Evolutionary conservation across 2,797 vertebrate genomes (phyloP).

Genomic region (Malacoraja senta): DNA sequence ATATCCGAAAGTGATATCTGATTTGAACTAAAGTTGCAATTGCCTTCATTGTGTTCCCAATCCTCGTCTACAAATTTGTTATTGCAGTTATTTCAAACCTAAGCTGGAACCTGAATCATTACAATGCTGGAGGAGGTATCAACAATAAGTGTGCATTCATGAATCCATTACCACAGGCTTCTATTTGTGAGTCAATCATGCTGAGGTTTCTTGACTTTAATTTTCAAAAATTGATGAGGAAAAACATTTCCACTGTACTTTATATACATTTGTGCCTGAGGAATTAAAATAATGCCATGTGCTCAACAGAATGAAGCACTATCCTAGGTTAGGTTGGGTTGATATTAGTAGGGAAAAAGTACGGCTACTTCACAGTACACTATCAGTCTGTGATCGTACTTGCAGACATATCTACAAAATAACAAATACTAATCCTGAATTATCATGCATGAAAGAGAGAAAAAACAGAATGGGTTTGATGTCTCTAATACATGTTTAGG

Average conservation of each 20-base stretch:
- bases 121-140: background rate
- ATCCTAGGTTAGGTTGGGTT: background rate
- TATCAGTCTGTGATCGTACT: background rate
- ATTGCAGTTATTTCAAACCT: background rate
- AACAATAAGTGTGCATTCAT: background rate
- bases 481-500: background rate
- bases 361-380: background rate
- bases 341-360: background rate
- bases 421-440: slow-evolving; percentile 8
- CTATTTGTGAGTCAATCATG: background rate
- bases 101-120: background rate
- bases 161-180: background rate
- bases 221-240: background rate
- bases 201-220: background rate
- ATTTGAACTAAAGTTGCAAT: background rate
- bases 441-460: background rate
- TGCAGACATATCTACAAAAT: background rate
- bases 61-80: background rate
- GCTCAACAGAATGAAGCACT: background rate
- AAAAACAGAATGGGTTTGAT: background rate
- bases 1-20: background rate
- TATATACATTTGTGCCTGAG: background rate
- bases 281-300: background rate
- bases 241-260: background rate
- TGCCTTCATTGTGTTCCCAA: background rate